Evolutionary conservation across 2,888 invertebrate species (phyloP).

Genomic region (Ephialtes manifestator): DNA sequence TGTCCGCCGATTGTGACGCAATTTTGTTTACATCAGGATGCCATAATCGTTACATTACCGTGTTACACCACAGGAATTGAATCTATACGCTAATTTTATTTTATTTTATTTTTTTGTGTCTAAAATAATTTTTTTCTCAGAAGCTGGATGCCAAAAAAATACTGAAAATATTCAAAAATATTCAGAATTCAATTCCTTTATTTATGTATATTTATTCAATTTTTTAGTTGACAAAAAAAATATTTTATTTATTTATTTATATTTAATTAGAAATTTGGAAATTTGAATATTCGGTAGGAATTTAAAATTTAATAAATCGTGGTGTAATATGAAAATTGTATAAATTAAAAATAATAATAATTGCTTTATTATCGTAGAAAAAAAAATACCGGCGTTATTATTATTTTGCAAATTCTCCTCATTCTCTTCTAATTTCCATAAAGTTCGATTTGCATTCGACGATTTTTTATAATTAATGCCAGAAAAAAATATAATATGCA

Average conservation of each 20-base stretch:
- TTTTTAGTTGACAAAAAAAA: no score
- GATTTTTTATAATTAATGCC: conserved; percentile 18
- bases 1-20: conserved; percentile 18
- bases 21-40: conserved; percentile 9
- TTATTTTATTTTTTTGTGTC: not conserved
- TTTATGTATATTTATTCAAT: no score
- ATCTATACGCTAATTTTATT: not conserved
- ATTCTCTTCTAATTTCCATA: not conserved
- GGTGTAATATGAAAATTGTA: no score
- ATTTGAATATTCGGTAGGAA: no score
- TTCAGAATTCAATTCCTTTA: no score
- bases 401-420: not conserved
- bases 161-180: not conserved
- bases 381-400: not conserved
- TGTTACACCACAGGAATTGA: not conserved
- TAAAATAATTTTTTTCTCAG: not conserved
- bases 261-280: not conserved
- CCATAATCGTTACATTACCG: not conserved
- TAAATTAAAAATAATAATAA: not conserved
- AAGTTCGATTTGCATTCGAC: not conserved
- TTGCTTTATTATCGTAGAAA: not conserved
- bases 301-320: no score
- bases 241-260: no score
- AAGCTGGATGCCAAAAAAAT: not conserved
- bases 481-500: not conserved